Percentiles rank a stretch among this genome's conserved stretches.
Evolutionary conservation across 2,113 vertebrate genomes (phyloP).

Genomic region (Pseudorectes ferrugineus): DNA sequence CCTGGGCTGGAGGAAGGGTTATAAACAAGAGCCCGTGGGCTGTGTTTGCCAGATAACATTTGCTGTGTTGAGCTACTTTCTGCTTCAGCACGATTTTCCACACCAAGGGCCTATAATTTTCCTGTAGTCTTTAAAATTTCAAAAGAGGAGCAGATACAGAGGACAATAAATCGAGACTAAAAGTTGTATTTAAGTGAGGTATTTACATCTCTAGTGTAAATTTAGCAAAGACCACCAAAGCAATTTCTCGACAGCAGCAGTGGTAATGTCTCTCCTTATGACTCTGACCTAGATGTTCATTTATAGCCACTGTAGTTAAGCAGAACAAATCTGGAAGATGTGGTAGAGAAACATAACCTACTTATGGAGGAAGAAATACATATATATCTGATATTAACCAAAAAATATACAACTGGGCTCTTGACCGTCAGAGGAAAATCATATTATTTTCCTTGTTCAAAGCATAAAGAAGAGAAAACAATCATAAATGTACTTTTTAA

Average conservation of each 20-base stretch:
- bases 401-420: neutral
- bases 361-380: neutral
- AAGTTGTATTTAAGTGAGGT: neutral
- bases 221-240: neutral
- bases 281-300: neutral
- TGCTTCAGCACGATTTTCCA: neutral
- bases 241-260: neutral
- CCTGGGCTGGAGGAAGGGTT: neutral
- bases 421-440: neutral
- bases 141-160: neutral
- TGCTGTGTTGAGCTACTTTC: neutral
- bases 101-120: neutral
- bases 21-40: slow-evolving; percentile 15
- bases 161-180: neutral
- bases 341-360: neutral
- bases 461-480: neutral
- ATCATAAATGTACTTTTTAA: neutral
- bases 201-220: neutral
- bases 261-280: neutral
- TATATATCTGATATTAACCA: neutral
- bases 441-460: neutral
- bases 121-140: slow-evolving; percentile 4
- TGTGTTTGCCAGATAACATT: neutral
- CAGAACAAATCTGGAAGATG: neutral
- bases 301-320: neutral